Base-by-base conservation (phyloP, 2,888 invertebrate species). In the Hipparchia semele region DNA sequence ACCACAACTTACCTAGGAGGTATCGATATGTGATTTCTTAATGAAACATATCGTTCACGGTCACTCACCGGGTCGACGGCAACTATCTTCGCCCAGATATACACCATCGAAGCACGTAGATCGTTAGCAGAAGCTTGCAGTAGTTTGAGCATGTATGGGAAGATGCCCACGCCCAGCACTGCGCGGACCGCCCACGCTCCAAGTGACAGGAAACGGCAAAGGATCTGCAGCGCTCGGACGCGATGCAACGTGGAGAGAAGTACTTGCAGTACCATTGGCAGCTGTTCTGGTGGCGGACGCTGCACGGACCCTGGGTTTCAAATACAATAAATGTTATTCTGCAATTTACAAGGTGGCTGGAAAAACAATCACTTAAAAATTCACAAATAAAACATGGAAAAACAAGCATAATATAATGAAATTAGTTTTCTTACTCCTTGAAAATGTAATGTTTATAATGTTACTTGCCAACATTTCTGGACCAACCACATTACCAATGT, bases 81-180 rank as follows among this genome's bases (percentile, higher is more conserved):
- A 73, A 99, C 94, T 82, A 99, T 99, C 94, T 99, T 99, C 23
- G 99, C 99, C 99, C 99, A 99, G 81, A 99, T 99, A 89, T 99
- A 99, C 62, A 99, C 99, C 81, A 99, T 95, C 75, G 99, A 95
- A 7, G 99, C 98, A 73, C 99, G 95, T 79, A 99, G 94, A 88
- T 99, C 99, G 80, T 96, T 95, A 3, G 99, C 99, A 77, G 97
- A 97, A 81, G 99, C 99, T 92, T 99, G 99, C 81, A 99, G 94
- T 80, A 99, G 93, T 91, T 99, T 99, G 71, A 99, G 95, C 82
- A 99, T 99, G 90, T 99, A 99, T 0, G 99, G 99, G 91, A 99
- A 99, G 86, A 99, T 99, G 80, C 99, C 99, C 64, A 99, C 99
- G 71, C 98, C 98, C 45, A 99, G 95, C 70, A 99, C 99, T 79